Evolutionary conservation across 2,797 vertebrate genomes (phyloP), one percentile per base, ranked within the genome.

Genomic region (Sphenodon punctatus): DNA sequence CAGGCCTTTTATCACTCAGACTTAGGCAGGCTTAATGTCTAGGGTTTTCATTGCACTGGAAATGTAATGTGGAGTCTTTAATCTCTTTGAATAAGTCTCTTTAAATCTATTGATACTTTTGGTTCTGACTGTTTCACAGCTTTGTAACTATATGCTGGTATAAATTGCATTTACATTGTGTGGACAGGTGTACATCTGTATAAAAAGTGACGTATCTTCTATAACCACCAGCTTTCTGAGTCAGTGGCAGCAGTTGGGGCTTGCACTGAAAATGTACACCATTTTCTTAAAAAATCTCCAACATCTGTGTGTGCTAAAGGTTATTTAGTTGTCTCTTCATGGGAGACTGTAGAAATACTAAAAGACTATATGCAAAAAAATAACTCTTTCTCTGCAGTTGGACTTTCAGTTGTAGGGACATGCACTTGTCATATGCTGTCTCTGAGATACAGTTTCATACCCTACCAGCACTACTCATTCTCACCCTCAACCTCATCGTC

Each of bases 61-160:
- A 87, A 77, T 78, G 56, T 85, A 78, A 83, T 61, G 51, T 78
- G 36, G 70, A 67, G 38, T 58, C 70, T 86, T 89, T 88, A 79
- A 81, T 86, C 77, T 88, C 66, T 64, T 83, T 76, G 67, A 85
- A 5, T 85, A 87, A 85, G 77, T 86, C 71, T 72, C 59, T 80
- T 63, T n/a, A 80, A 80, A 61, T 85, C 70, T 78, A 59, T 41
- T 56, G 77, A 79, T 81, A 55, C 43, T 81, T 81, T 78, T 43
- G 73, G 45, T 88, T 65, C 71, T 56, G 66, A 66, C 81, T 88
- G 67, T 79, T 58, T 84, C 88, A 78, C 59, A 75, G 45, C 75
- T 88, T 79, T 91, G 66, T 88, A 79, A 80, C 77, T 65, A 64
- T 67, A 56, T 80, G 56, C 76, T 78, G 75, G 80, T 77, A 48